Evolutionary conservation across 2,888 invertebrate genomes (phyloP).

Genomic region (Eristalinus aeneus): DNA sequence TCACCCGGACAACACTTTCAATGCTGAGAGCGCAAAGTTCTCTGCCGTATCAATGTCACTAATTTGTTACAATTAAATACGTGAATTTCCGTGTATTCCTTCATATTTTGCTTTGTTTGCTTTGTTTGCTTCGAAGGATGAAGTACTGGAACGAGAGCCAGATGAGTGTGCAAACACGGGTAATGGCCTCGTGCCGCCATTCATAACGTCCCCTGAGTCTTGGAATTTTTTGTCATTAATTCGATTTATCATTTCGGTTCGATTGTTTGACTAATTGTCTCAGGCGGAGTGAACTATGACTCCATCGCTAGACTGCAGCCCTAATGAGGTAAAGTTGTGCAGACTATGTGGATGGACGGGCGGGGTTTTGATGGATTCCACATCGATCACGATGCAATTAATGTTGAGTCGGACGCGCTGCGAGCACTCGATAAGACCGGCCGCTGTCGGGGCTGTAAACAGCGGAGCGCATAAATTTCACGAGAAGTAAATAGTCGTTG

Average conservation of each 20-base stretch:
- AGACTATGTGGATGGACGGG: not conserved
- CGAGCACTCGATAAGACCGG: not conserved
- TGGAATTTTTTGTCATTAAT: conserved; percentile 28
- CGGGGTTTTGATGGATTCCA: not conserved
- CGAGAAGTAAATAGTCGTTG: conserved; percentile 22
- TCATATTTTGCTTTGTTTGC: too few species aligned
- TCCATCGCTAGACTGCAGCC: not conserved
- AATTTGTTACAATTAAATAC: conserved; percentile 45
- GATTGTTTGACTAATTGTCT: conserved; percentile 15
- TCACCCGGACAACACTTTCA: conserved; percentile 49
- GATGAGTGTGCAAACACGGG: conserved; percentile 21
- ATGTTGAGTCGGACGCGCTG: not conserved
- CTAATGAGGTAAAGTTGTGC: conserved; percentile 7
- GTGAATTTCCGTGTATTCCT: conserved; percentile 1
- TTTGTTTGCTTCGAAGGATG: conserved; percentile 38
- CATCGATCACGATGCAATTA: conserved; percentile 34
- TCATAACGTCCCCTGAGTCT: not conserved
- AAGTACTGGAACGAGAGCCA: not conserved
- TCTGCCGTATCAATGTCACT: conserved; percentile 24
- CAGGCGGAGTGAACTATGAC: not conserved
- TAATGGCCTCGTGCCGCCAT: conserved; percentile 18
- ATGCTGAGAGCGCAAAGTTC: conserved; percentile 7
- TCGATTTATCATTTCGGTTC: conserved; percentile 24
- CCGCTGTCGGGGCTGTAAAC: not conserved
- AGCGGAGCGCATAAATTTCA: conserved; percentile 14